Evolutionary conservation across 2,888 invertebrate species (phyloP), one percentile per base, ranked within the genome.

Genomic region (Linhomoeus sp.): DNA sequence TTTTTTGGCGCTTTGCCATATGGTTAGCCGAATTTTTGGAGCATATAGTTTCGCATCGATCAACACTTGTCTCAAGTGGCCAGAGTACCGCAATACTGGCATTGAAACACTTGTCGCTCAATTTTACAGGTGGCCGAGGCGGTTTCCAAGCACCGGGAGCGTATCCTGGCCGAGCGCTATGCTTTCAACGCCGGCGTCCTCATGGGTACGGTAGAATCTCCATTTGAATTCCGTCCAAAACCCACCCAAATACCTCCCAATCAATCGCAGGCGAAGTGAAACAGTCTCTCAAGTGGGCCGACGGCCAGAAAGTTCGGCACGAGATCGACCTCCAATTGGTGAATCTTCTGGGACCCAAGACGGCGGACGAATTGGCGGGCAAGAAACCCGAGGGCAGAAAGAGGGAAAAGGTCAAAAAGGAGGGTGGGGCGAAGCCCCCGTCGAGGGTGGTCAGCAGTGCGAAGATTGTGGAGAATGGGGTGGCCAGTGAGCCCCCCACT

Each of bases 231-330:
- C n/a, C n/a, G n/a, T n/a, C n/a, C n/a, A n/a, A n/a, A n/a, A n/a
- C n/a, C n/a, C n/a, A n/a, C n/a, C n/a, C n/a, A n/a, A n/a, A n/a
- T n/a, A n/a, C n/a, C n/a, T n/a, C n/a, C n/a, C n/a, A n/a, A n/a
- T n/a, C n/a, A n/a, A n/a, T n/a, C n/a, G 77, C 83, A 81, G 86
- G 82, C 65, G 83, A 85, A 65, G 81, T 87, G 0, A 76, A 87
- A 54, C 55, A 60, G 35, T 71, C 70, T 37, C 69, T 92, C 46
- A 76, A 77, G 53, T 97, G 92, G 90, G 94, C 90, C 43, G 92
- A 97, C 73, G 90, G 90, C 0, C 86, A 86, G 68, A 79, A 79
- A 43, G 74, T 94, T 3, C 94, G 92, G 68, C 81, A 75, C 68
- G 92, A 94, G 73, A 79, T 94, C 46, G 94, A 94, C 70, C 69